Percentiles rank a stretch among this genome's conserved stretches.
Conservation (phyloP, 2,888 invertebrate species). For the Drosophila maculinotata region DNA sequence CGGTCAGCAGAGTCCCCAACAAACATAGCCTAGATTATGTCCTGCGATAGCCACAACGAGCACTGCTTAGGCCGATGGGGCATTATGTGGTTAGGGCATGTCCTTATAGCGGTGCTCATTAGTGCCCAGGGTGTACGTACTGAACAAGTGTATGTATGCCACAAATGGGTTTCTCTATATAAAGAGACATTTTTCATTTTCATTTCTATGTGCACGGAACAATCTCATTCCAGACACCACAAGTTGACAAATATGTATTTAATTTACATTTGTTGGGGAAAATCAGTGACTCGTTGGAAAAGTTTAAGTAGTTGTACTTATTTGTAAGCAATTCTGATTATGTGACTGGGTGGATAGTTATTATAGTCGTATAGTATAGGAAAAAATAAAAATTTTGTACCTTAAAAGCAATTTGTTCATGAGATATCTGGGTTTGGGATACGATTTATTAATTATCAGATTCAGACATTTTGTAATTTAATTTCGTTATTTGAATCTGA, state of each 20-base stretch:
- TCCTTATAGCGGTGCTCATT: constrained; percentile 34
- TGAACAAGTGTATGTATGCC: constrained; percentile 2
- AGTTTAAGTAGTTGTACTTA: background rate
- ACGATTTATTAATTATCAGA: too few species aligned
- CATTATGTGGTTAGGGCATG: constrained; percentile 14
- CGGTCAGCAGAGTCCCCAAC: constrained; percentile 23
- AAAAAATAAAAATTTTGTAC: too few species aligned
- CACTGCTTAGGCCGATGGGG: constrained; percentile 5
- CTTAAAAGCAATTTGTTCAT: too few species aligned
- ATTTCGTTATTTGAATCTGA: too few species aligned
- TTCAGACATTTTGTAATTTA: too few species aligned
- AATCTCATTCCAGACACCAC: background rate
- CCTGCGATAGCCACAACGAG: constrained; percentile 24
- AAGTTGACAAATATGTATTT: constrained; percentile 36
- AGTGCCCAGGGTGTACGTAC: constrained; percentile 14
- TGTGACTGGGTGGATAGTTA: too few species aligned
- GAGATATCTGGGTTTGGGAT: too few species aligned
- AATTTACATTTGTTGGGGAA: constrained; percentile 16
- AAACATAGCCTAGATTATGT: constrained; percentile 37
- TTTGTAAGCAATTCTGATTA: constrained; percentile 1
- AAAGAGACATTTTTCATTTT: constrained; percentile 22
- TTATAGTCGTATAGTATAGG: too few species aligned
- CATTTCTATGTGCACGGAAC: background rate
- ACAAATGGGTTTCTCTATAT: constrained; percentile 22
- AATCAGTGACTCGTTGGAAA: constrained; percentile 30